Base-by-base conservation (phyloP, 2,797 vertebrate species). In the Peromyscus eremicus region DNA sequence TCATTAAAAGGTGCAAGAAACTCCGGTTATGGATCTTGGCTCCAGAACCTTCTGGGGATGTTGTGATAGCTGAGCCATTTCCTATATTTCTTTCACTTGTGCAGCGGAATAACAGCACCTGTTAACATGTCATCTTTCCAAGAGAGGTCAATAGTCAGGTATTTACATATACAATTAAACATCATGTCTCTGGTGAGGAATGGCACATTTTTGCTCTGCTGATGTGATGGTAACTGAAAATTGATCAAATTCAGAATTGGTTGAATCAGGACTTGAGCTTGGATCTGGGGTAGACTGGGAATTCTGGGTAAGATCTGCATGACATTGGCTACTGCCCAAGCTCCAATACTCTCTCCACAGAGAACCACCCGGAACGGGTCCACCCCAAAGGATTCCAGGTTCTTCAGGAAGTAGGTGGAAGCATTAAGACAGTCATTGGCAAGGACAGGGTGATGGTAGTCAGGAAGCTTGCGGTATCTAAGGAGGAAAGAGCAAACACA, bases 391-490 rank as follows among this genome's bases (percentile, higher is more conserved):
- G 19, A 32, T 43, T n/a, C 1, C 46, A 86, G 98, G 62, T 96
- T 96, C 85, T 98, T 98, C 96, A 79, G 29, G 19, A 77, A 93
- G n/a, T 68, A 21, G 27, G 79, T 79, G 49, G 83, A 11, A 43
- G 83, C 46, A n/a, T 23, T 57, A 91, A 62, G 32, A 25, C 81
- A 84, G n/a, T 92, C 80, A 3, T 37, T 27, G 80, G 98, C 92
- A 95, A 98, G 96, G 40, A 97, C 71, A 7, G 98, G 98, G 89
- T 98, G 98, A 40, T 52, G 34, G 97, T 99, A 97, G 85, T 99
- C 98, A 1, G 99, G 99, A 95, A 99, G 98, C 92, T 99, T 98
- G 57, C 97, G 97, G 96, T 98, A 98, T 71, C 98, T 99, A 37
- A 21, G 17, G 55, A 43, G 27, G 12, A 83, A 70, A 82, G 12